Evolutionary conservation across 2,797 vertebrate genomes (phyloP), one percentile per base, ranked within the genome.

Genomic region (Eleutherodactylus coqui): DNA sequence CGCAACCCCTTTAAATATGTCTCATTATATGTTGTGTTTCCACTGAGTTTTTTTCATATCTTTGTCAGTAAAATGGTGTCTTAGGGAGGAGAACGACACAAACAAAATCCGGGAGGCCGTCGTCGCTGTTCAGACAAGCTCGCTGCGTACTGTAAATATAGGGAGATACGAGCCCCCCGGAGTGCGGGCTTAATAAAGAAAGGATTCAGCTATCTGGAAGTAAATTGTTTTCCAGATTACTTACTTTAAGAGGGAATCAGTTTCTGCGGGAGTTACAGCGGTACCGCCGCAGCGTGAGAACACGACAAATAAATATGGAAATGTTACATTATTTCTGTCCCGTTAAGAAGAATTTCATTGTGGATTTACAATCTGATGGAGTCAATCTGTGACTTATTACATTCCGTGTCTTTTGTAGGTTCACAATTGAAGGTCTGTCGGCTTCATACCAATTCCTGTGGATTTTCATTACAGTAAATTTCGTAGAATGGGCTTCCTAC

Each of bases 171-270:
- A 55, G 36, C 75, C 75, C 45, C 84, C 84, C 41, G 84, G 69
- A 70, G 84, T 55, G 75, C 38, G 19, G 3, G 24, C 43, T 41
- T 72, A 85, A 85, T 85, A 85, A 85, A 79, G 36, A 69, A 58
- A 79, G 64, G 75, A 85, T 85, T 85, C 67, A 34, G 45, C 47
- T 85, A 60, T 80, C 47, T 80, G 64, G 77, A 58, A 85, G 76
- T 24, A 79, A 85, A 85, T 85, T 85, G 84, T 85, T 70, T 85
- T 78, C 49, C 64, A 79, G 84, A 79, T 85, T 85, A 79, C 62
- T 67, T 80, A 80, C 67, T 72, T 36, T 34, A 45, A 72, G 11
- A 58, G 60, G 34, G 38, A 72, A 27, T 47, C 75, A 32, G 47
- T 69, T 72, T 10, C 84, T 45, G 45, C 84, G 60, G 76, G 82